phyloP scores from a whole-genome alignment of 1,140 invertebrate genomes.

The Drosophila kohkoa region DNA sequence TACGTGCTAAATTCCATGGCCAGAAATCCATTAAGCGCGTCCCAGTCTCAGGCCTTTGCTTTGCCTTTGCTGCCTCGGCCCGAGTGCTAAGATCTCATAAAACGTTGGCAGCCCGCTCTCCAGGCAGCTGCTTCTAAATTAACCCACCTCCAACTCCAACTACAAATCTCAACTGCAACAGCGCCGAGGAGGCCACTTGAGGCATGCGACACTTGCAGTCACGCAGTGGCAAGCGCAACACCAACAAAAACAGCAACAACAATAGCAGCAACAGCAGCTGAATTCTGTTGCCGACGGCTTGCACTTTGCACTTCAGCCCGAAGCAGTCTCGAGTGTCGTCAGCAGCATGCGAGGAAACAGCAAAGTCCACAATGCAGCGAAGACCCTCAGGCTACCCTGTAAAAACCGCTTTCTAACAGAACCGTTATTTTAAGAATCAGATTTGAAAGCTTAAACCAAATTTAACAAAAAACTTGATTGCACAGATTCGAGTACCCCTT shows the following conservation, averaged over 20 bases:
- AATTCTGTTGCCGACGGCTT: conserved; percentile 52
- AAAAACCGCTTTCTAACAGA: neutral
- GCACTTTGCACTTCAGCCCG: conserved; percentile 79
- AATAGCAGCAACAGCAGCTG: conserved; percentile 46
- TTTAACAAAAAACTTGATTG: too few relatives aligned
- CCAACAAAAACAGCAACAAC: conserved; percentile 35
- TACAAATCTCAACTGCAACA: conserved; percentile 28
- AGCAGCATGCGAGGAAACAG: conserved; percentile 29
- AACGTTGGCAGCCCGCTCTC: conserved; percentile 56
- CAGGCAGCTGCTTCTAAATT: conserved; percentile 75
- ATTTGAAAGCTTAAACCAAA: too few relatives aligned
- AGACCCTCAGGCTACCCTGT: conserved; percentile 15
- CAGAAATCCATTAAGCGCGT: conserved; percentile 75
- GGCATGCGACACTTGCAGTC: conserved; percentile 72
- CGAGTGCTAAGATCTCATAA: conserved; percentile 81
- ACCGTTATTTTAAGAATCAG: too few relatives aligned
- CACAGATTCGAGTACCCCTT: too few relatives aligned
- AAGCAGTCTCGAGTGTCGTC: conserved; percentile 52
- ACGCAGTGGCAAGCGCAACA: conserved; percentile 29
- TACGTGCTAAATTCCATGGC: conserved; percentile 79
- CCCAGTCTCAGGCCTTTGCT: conserved; percentile 13
- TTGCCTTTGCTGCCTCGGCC: conserved; percentile 28
- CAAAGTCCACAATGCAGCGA: neutral
- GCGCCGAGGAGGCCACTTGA: conserved; percentile 52
- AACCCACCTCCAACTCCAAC: conserved; percentile 47